These are phyloP conservation scores for Tangara arthus DNA, from an alignment of 2,797 vertebrate genomes.

Conservation along the genomic window DNA sequence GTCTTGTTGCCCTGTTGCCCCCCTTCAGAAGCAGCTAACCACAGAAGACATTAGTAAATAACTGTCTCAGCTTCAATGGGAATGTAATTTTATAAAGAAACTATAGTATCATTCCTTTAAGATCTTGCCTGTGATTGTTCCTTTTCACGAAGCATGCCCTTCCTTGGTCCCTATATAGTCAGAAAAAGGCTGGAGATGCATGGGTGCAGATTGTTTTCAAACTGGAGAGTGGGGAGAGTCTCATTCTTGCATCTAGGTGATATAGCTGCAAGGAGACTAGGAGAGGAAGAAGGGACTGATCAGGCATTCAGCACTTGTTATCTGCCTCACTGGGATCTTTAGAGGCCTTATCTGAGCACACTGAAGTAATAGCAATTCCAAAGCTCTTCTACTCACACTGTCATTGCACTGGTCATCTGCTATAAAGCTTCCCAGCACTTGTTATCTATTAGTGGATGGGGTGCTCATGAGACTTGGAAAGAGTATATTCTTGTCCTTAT, in stretches of 20 bases:
- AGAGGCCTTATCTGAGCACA: slow-evolving; percentile 41
- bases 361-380: slow-evolving; percentile 37
- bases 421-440: slow-evolving; percentile 34
- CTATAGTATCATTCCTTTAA: not conserved
- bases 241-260: not conserved
- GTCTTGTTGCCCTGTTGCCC: not conserved
- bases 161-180: not conserved
- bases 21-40: not conserved
- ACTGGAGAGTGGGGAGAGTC: not conserved
- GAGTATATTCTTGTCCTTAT: not conserved
- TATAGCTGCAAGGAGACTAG: not conserved
- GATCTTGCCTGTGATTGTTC: not conserved
- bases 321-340: slow-evolving; percentile 6
- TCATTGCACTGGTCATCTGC: slow-evolving; percentile 13
- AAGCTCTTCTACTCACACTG: not conserved
- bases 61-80: not conserved
- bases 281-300: not conserved
- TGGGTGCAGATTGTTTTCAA: not conserved
- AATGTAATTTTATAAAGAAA: not conserved
- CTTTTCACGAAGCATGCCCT: not conserved
- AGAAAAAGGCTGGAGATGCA: not conserved
- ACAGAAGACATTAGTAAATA: not conserved
- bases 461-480: not conserved
- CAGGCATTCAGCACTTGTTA: slow-evolving; percentile 20
- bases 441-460: slow-evolving; percentile 12